Evolutionary conservation across 64 coral and sea anemone genomes (phyloP), one percentile per base, ranked within the genome.

Genomic region (Orbicella faveolata): DNA sequence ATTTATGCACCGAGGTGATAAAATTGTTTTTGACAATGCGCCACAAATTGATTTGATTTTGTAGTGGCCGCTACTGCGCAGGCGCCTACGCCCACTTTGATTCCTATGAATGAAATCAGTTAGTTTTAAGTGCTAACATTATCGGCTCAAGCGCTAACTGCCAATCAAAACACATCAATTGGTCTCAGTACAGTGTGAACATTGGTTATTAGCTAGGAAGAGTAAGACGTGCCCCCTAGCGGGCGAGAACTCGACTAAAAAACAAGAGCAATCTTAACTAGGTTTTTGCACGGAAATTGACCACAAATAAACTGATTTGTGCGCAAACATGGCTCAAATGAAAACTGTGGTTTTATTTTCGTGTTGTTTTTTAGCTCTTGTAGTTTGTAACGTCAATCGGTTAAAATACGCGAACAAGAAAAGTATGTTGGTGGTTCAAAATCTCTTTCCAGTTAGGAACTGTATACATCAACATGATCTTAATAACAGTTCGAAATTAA

Each of bases 1-100:
- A 81, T 36, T 36, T 61, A 63, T 52, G 37, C 37, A 52, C 26
- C 30, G 55, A 52, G 34, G 63, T 48, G 36, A 85, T 83, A 83
- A 83, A 48, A 64, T 68, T 70, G 37, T 34, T 57, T 19, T 72
- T 68, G 19, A 21, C 19, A 18, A 25, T 85, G 21, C 48, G 39
- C 21, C 64, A n/a, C 81, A 85, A 85, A 85, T 51, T 85, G 63
- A 85, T 70, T 72, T 70, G 9, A 85, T 52, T 85, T 85, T 85
- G 67, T 3, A 15, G 66, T 17, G 37, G 51, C 9, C 36, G 20
- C 41, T 73, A 83, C 20, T 26, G 36, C 82, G 82, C 82, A 85
- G 41, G 66, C 37, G 36, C 65, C 18, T 1, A 52, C 36, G 36
- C 65, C 64, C 61, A 83, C 34, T 4, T 19, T 5, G 59, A 30